Evolutionary conservation across 1,140 invertebrate genomes (phyloP).

Genomic region (Drosophila nebulosa): DNA sequence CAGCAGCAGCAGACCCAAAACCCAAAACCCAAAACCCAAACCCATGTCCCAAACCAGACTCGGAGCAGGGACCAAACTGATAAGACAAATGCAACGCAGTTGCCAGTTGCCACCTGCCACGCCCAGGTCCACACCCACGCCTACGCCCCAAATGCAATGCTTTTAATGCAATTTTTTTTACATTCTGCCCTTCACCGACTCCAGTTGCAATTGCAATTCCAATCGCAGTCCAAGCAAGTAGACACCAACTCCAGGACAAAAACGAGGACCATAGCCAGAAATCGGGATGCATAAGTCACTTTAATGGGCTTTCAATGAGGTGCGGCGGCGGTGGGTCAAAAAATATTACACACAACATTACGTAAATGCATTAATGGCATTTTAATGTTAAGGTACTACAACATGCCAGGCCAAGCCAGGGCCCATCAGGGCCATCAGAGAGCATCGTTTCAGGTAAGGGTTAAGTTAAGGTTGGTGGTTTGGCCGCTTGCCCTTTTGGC

Average conservation of each 20-base stretch:
- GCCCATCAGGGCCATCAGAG: too few relatives aligned
- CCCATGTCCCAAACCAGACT: conserved; percentile 18
- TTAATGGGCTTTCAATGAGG: conserved; percentile 78
- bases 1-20: too few relatives aligned
- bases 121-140: conserved; percentile 12
- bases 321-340: conserved; percentile 27
- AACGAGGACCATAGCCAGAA: not conserved
- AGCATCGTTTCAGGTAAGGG: conserved; percentile 18
- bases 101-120: conserved; percentile 39
- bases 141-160: conserved; percentile 9
- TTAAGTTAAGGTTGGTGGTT: not conserved
- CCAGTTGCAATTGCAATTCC: conserved; percentile 33
- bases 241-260: too few relatives aligned
- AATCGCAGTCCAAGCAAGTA: conserved; percentile 24
- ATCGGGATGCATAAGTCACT: conserved; percentile 65
- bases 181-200: conserved; percentile 23
- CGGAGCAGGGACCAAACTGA: conserved; percentile 44
- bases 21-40: conserved; percentile 21
- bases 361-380: conserved; percentile 77
- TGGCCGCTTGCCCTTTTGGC: not conserved
- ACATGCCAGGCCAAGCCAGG: not conserved
- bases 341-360: conserved; percentile 65
- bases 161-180: conserved; percentile 79
- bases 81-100: conserved; percentile 66
- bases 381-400: conserved; percentile 75